A percentile compares a stretch with the other conserved stretches of the same genome.
Conservation (phyloP, 2,888 invertebrate species). For the Chelonus formosanus region DNA sequence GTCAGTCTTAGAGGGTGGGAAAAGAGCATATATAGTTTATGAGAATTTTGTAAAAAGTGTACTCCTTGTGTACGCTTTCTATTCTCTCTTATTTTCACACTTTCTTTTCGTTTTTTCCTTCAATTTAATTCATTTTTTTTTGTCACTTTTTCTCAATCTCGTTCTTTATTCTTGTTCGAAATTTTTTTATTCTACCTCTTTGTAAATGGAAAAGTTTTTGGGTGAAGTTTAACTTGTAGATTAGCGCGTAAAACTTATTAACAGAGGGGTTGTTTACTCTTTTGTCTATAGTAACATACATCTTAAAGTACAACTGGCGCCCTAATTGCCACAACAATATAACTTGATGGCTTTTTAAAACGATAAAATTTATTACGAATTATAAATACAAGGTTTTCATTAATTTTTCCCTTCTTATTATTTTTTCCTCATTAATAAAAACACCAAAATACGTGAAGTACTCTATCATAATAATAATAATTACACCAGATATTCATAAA, state of each 20-base stretch:
- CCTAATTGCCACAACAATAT: conserved; percentile 16
- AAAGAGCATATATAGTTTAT: conserved; percentile 31
- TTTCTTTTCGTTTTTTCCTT: conserved; percentile 5
- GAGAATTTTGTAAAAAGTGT: conserved; percentile 34
- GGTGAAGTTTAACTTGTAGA: conserved; percentile 1
- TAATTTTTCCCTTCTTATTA: too few species aligned
- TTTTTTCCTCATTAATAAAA: neutral
- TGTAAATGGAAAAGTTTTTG: neutral
- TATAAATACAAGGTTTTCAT: too few species aligned
- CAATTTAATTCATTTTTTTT: conserved; percentile 1
- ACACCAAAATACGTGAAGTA: conserved; percentile 1
- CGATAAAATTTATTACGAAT: too few species aligned
- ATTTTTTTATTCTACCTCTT: too few species aligned
- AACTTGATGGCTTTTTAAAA: conserved; percentile 21
- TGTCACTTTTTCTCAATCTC: neutral
- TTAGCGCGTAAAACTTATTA: conserved; percentile 10
- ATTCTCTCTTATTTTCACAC: conserved; percentile 7
- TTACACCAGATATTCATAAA: too few species aligned
- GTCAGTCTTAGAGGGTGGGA: conserved; percentile 56
- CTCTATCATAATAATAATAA: too few species aligned
- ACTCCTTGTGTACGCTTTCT: conserved; percentile 33
- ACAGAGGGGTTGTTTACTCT: conserved; percentile 1
- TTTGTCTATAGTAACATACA: neutral
- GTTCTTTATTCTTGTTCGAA: too few species aligned
- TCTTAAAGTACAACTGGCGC: conserved; percentile 7